phyloP scores from a whole-genome alignment of 2,797 vertebrate species.

The Melanotaenia parkinsoni region DNA sequence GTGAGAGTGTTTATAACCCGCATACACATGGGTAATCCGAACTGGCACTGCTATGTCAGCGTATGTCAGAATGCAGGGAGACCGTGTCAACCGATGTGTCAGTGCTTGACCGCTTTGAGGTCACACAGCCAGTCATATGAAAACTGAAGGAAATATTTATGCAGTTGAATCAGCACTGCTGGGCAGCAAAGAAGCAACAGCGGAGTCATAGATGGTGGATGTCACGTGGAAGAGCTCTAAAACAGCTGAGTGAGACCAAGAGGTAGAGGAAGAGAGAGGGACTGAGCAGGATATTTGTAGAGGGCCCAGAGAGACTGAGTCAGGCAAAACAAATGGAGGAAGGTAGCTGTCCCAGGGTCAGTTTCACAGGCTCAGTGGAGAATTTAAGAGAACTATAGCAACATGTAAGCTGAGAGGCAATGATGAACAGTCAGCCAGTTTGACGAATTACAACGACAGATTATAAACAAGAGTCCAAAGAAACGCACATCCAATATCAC shows the following conservation, averaged over 20 bases:
- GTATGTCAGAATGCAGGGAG: slow-evolving; percentile 38
- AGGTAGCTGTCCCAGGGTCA: slow-evolving; percentile 25
- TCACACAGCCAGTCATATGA: slow-evolving; percentile 32
- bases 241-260: slow-evolving; percentile 63
- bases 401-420: not conserved
- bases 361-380: slow-evolving; percentile 17
- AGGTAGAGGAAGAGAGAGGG: slow-evolving; percentile 38
- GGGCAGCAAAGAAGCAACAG: slow-evolving; percentile 11
- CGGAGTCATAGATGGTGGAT: slow-evolving; percentile 34
- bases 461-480: not conserved
- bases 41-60: slow-evolving; percentile 47
- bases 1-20: slow-evolving; percentile 12
- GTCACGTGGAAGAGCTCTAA: slow-evolving; percentile 54
- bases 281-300: slow-evolving; percentile 45
- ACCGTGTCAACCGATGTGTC: slow-evolving; percentile 51
- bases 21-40: not conserved
- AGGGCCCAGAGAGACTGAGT: slow-evolving; percentile 48
- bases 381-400: slow-evolving; percentile 7
- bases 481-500: not conserved
- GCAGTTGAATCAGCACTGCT: slow-evolving; percentile 62
- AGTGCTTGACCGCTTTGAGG: slow-evolving; percentile 43
- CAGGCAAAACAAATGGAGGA: slow-evolving; percentile 44
- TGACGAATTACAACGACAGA: not conserved
- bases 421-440: not conserved
- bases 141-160: slow-evolving; percentile 41